Evolutionary conservation across 2,113 vertebrate species (phyloP).

Genomic region (Tyrannus savana): DNA sequence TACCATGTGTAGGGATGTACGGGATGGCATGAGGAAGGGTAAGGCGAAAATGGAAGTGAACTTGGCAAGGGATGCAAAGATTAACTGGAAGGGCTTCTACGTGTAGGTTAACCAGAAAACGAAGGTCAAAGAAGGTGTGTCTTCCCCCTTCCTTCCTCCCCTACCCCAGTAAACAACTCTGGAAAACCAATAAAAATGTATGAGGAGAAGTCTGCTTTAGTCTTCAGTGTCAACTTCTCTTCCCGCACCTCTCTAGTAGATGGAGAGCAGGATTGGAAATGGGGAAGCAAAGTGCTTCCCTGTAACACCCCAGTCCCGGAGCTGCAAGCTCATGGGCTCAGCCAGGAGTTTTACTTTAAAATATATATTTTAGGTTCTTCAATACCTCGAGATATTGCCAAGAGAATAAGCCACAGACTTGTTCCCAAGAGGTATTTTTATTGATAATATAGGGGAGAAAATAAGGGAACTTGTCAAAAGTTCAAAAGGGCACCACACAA

Average conservation of each 20-base stretch:
- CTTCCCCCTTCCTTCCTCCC: not conserved
- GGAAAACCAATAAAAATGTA: not conserved
- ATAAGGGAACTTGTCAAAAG: too few relatives aligned
- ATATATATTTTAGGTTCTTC: too few relatives aligned
- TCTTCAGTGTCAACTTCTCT: not conserved
- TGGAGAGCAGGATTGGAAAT: not conserved
- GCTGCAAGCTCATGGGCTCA: too few relatives aligned
- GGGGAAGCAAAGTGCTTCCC: not conserved
- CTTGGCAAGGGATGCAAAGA: not conserved
- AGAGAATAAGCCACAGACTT: too few relatives aligned
- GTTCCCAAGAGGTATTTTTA: too few relatives aligned
- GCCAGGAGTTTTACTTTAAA: too few relatives aligned
- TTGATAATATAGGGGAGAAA: too few relatives aligned
- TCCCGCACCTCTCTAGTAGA: not conserved
- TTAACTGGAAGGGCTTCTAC: not conserved
- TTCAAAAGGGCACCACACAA: too few relatives aligned
- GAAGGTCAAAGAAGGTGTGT: not conserved
- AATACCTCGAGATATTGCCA: too few relatives aligned
- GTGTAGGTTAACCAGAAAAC: not conserved
- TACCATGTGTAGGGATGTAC: not conserved
- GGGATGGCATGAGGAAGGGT: not conserved
- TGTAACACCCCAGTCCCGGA: too few relatives aligned
- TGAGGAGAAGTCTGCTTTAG: not conserved
- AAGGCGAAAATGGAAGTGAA: not conserved
- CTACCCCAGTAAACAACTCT: not conserved